Percentiles rank a stretch among this genome's conserved stretches.
These are phyloP conservation scores for Branchinecta lynchi DNA, from an alignment of 1,140 invertebrate genomes.

Conservation along the genomic window DNA sequence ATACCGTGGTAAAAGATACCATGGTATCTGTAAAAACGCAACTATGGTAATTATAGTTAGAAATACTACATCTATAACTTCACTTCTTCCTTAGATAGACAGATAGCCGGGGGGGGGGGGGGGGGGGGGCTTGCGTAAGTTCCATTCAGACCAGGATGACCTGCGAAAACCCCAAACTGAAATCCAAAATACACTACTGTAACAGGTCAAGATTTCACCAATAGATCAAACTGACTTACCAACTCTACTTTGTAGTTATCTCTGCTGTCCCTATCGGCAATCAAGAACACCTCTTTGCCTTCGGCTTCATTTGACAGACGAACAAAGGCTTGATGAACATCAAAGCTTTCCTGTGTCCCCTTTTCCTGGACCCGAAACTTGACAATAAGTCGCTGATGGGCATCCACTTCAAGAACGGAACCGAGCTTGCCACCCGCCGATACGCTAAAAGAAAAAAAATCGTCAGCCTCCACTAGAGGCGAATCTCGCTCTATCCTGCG, in stretches of 20 bases:
- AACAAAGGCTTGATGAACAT: slow-evolving; percentile 85
- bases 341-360: slow-evolving; percentile 44
- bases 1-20: too few relatives aligned
- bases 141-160: too few relatives aligned
- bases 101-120: too few relatives aligned
- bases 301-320: slow-evolving; percentile 47
- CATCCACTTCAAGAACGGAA: slow-evolving; percentile 56
- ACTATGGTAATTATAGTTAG: too few relatives aligned
- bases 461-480: too few relatives aligned
- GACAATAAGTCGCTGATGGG: slow-evolving; percentile 70
- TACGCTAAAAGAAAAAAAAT: slow-evolving; percentile 16
- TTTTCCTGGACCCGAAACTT: slow-evolving; percentile 65
- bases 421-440: slow-evolving; percentile 22
- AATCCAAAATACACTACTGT: too few relatives aligned
- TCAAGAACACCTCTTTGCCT: slow-evolving; percentile 73
- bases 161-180: too few relatives aligned
- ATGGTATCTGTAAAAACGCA: too few relatives aligned
- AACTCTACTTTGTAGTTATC: slow-evolving; percentile 82
- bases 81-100: too few relatives aligned
- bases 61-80: too few relatives aligned
- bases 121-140: too few relatives aligned
- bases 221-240: slow-evolving; percentile 38
- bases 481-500: too few relatives aligned
- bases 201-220: neutral
- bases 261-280: slow-evolving; percentile 69